phyloP scores from a whole-genome alignment of 2,113 vertebrate species.

The Struthidea cinerea region DNA sequence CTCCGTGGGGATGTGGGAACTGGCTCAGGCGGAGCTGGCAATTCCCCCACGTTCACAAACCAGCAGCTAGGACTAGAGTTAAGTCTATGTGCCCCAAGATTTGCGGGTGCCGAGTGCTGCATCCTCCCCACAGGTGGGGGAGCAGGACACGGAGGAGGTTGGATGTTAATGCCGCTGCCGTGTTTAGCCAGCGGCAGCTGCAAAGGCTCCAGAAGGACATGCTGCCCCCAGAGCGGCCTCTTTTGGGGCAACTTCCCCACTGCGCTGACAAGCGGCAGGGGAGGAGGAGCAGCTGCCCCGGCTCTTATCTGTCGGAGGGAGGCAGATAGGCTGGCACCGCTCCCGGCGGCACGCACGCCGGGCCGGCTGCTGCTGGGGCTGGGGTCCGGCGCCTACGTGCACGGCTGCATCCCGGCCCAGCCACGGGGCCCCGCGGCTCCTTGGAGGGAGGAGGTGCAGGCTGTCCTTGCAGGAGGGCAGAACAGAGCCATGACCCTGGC shows the following conservation, averaged over 20 bases:
- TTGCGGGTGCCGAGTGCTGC: not conserved
- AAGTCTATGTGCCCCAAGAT: fast-evolving
- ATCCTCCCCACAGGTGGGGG: fast-evolving
- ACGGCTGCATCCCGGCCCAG: fast-evolving
- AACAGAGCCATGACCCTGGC: fast-evolving
- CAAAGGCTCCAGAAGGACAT: not conserved
- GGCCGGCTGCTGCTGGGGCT: fast-evolving
- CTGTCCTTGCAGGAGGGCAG: not conserved
- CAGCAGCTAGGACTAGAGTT: not conserved
- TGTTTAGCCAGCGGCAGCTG: not conserved
- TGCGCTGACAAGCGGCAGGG: fast-evolving
- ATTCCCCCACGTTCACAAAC: not conserved
- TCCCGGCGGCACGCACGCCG: fast-evolving
- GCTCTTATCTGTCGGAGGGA: not conserved
- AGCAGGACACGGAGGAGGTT: fast-evolving
- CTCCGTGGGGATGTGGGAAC: not conserved
- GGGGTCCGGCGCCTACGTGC: not conserved
- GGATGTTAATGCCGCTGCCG: fast-evolving
- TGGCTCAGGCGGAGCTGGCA: too few species aligned
- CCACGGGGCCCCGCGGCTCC: fast-evolving
- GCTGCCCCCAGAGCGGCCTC: not conserved
- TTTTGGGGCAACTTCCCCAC: not conserved
- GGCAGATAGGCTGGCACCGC: not conserved
- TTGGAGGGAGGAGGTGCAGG: not conserved
- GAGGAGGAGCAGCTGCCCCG: not conserved